Base-by-base conservation (phyloP, 2,113 vertebrate genomes). In the Gila orcuttii region DNA sequence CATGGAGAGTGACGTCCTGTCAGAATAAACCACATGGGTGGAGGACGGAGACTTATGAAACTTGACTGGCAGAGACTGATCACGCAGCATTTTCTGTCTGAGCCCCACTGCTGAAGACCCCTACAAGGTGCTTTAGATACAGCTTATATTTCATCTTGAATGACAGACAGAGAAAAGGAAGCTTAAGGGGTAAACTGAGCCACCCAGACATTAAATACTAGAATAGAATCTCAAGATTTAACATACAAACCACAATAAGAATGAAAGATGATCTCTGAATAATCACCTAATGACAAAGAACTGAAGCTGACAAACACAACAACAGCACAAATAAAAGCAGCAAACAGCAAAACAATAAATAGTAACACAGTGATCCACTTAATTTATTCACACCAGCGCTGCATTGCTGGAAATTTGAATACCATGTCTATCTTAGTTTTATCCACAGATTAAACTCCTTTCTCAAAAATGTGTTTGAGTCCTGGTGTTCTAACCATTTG, bases 131-230 rank as follows among this genome's bases (percentile, higher is more conserved):
- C 68, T 71, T 23, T 21, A 12, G 36, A 71, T 71, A 23, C 68
- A 4, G 36, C 68, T 71, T 36, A 71, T 12, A 71, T 39, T 39
- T 71, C 36, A 71, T 71, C 19, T 71, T 42, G 68, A 71, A 21
- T 71, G 68, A 71, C 68, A 71, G 36, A n/a, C 36, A 42, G 36
- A 23, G 36, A n/a, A 71, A 23, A 36, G 9, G 59, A n/a, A 10
- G 59, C n/a, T 62, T 62, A 62, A 62, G 59, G 68, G 36, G 68
- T 71, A 71, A 71, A 71, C 11, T 42, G 21, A 71, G 68, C 68
- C 68, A 42, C 68, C 9, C 10, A 71, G 21, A 23, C 23, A 42
- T 6, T 39, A 36, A 71, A 42, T 23, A 2, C 68, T 42, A 42
- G 33, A 39, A 39, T 2, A 71, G 2, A 71, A 71, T 36, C 36